Evolutionary conservation across 2,888 invertebrate genomes (phyloP), one percentile per base, ranked within the genome.

Genomic region (Watsonalla binaria): DNA sequence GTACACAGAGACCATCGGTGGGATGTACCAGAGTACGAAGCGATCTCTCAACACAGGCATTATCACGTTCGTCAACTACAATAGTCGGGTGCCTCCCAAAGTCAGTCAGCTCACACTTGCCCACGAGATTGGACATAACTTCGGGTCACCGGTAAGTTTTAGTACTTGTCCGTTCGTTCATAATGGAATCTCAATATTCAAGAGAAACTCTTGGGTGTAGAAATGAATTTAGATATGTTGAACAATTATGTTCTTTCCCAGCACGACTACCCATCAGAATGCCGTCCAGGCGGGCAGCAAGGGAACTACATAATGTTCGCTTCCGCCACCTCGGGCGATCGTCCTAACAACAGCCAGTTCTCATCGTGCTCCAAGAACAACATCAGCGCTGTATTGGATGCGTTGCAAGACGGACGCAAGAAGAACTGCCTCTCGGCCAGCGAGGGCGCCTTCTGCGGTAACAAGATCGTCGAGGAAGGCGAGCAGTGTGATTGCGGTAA

Each of bases 281-380:
- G 97, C 82, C 93, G 97, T 58, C 97, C 98, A 0, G 98, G 98
- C 56, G 97, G 98, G 7, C 92, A 95, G 42, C 94, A 94, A 62
- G 99, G 99, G 54, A 99, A 99, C 92, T 99, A 94, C 87, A 99
- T 99, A 74, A 99, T 99, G 99, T 99, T 99, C 86, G 98, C 99
- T 13, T 98, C 98, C 51, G 99, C 99, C 7, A 99, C 99, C 0
- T 98, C 98, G 60, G 99, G 99, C 51, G 99, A 99, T 91, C 94
- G 98, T 53, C 96, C 97, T 8, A 99, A 99, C 92, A 99, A 99
- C 90, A 98, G 98, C 73, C 96, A 97, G 78, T 99, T 99, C 92
- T 98, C 98, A 0, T 93, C 94, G 15, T 99, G 99, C 88, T 98
- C 98, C 70, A 94, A 97, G 59, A 95, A 96, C 58, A 99, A 99